These are phyloP conservation scores for Betta splendens DNA, from an alignment of 2,797 vertebrate genomes.

Conservation along the genomic window DNA sequence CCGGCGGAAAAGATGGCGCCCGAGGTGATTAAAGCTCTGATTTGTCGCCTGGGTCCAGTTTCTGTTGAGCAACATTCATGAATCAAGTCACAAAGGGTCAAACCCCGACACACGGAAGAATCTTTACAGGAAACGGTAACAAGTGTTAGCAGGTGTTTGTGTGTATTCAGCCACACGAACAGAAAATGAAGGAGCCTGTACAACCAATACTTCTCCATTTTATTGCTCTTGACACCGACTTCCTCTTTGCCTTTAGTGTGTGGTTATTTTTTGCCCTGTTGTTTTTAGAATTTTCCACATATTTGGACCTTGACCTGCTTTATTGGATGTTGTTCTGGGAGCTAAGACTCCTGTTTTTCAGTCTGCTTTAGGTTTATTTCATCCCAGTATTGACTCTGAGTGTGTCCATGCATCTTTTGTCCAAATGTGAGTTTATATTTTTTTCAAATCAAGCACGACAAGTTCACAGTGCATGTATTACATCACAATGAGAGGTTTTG, in stretches of 20 bases:
- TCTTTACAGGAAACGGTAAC: not conserved
- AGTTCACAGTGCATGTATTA: no score
- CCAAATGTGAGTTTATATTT: no score
- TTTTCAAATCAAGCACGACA: no score
- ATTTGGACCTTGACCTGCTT: not conserved
- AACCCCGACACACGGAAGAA: not conserved
- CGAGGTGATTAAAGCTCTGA: conserved; percentile 39
- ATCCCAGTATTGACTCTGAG: no score
- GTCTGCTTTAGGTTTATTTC: no score
- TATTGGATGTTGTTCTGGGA: not conserved
- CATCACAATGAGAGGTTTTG: no score
- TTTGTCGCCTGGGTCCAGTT: conserved; percentile 36
- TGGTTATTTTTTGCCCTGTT: not conserved
- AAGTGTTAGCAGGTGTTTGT: no score
- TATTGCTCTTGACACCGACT: not conserved
- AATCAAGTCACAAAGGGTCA: conserved; percentile 14
- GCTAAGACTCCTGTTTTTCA: not conserved
- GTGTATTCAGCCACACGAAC: no score
- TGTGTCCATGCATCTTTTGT: no score
- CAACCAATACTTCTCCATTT: not conserved
- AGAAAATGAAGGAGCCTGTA: no score
- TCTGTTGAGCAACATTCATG: conserved; percentile 7
- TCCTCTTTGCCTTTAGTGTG: not conserved
- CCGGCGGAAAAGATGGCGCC: conserved; percentile 39
- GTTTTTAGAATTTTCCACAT: not conserved